These are phyloP conservation scores for Astropecten irregularis DNA, from an alignment of 53 echinoderm and acorn worm species.

Conservation along the genomic window DNA sequence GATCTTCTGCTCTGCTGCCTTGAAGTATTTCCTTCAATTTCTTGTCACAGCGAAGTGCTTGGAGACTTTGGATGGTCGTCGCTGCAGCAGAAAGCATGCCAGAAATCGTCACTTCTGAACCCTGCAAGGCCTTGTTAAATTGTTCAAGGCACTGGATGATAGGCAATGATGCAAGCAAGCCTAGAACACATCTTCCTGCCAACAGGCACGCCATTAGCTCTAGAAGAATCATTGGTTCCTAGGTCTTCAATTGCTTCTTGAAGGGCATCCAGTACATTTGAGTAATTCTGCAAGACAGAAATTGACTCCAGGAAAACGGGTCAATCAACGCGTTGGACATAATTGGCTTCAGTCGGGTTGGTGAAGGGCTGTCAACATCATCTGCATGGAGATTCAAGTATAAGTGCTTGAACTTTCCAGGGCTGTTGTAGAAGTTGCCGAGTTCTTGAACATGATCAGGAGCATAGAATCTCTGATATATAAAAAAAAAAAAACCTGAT, in stretches of 20 bases:
- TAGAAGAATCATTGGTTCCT: constrained; percentile 30
- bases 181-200: constrained; percentile 31
- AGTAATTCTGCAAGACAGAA: constrained; percentile 50
- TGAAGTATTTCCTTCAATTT: constrained; percentile 1
- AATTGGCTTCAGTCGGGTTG: constrained; percentile 26
- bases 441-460: constrained; percentile 26
- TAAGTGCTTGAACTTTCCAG: constrained; percentile 20
- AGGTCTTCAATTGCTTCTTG: constrained; percentile 3
- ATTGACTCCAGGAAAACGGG: constrained; percentile 1
- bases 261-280: constrained; percentile 55
- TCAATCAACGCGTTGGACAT: constrained; percentile 62
- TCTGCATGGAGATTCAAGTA: background rate
- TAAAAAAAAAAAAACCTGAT: too few species aligned
- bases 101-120: constrained; percentile 35
- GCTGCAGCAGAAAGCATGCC: constrained; percentile 57
- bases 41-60: constrained; percentile 21
- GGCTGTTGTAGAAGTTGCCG: constrained; percentile 34
- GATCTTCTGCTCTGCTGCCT: constrained; percentile 8
- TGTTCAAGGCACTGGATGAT: constrained; percentile 30
- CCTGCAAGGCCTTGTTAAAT: constrained; percentile 35
- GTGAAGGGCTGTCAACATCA: background rate
- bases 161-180: constrained; percentile 33
- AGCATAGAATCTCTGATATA: too few species aligned
- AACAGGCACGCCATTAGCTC: constrained; percentile 27
- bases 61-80: constrained; percentile 9